Conservation (phyloP, 1,140 invertebrate genomes). For the Bombyx mandarina region DNA sequence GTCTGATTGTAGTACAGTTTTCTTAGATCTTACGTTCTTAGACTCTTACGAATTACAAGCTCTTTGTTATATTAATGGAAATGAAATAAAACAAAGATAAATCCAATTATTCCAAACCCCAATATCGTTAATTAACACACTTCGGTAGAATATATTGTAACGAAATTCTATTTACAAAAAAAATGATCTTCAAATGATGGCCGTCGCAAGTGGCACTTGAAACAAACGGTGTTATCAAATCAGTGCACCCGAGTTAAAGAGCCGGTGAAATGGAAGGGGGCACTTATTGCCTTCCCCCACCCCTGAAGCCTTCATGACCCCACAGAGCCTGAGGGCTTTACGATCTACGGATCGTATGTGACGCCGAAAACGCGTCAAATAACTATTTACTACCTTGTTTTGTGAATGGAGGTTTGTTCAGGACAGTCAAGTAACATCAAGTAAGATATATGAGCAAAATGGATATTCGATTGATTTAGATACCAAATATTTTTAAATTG, state of each 20-base stretch:
- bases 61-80: neutral
- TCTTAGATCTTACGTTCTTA: too few relatives aligned
- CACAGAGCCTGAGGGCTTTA: conserved; percentile 2
- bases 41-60: too few relatives aligned
- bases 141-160: conserved; percentile 10
- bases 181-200: conserved; percentile 40
- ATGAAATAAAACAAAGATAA: neutral
- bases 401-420: too few relatives aligned
- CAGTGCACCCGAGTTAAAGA: conserved; percentile 61
- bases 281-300: conserved; percentile 48
- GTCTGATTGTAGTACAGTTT: too few relatives aligned
- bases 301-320: conserved; percentile 11
- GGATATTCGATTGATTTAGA: too few relatives aligned
- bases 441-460: too few relatives aligned
- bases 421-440: too few relatives aligned
- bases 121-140: conserved; percentile 8
- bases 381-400: too few relatives aligned
- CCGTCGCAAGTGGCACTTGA: conserved; percentile 40
- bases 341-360: neutral
- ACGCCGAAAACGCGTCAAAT: too few relatives aligned
- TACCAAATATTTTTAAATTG: too few relatives aligned
- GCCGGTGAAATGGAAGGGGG: conserved; percentile 59
- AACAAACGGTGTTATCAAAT: conserved; percentile 67
- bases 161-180: conserved; percentile 23
- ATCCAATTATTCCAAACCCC: conserved; percentile 3